A percentile compares a stretch with the other conserved stretches of the same genome.
phyloP scores from a whole-genome alignment of 1,140 invertebrate genomes.

The Magallana gigas region DNA sequence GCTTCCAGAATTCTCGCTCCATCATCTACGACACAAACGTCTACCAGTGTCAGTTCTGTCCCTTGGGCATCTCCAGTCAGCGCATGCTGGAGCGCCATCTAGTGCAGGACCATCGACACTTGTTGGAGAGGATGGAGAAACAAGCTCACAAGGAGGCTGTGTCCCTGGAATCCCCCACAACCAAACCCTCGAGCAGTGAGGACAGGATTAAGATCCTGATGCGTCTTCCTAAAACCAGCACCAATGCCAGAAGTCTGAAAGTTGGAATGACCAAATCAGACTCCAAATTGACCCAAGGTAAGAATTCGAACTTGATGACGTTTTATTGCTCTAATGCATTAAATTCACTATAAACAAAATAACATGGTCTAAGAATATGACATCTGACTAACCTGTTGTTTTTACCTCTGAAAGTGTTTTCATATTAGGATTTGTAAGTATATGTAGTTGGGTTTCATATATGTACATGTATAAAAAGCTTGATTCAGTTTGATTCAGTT shows the following conservation, averaged over 20 bases:
- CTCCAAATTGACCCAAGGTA: constrained; percentile 14
- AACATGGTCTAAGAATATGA: neutral
- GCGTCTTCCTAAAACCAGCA: neutral
- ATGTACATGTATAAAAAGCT: neutral
- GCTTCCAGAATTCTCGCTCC: constrained; percentile 6
- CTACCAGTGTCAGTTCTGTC: constrained; percentile 65
- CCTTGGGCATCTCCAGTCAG: constrained; percentile 58
- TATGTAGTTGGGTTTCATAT: neutral
- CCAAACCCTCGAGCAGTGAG: constrained; percentile 6
- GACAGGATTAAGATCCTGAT: constrained; percentile 16
- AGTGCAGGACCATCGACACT: constrained; percentile 57
- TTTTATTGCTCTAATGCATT: neutral
- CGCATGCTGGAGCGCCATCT: constrained; percentile 59
- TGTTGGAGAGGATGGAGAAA: constrained; percentile 44
- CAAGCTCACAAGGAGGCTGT: neutral
- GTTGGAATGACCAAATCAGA: neutral
- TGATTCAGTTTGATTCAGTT: neutral
- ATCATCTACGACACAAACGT: constrained; percentile 50
- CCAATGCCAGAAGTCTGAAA: constrained; percentile 6
- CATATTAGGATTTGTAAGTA: constrained; percentile 36
- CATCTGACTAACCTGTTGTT: neutral
- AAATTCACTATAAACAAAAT: neutral
- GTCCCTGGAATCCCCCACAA: neutral
- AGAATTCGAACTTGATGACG: neutral
- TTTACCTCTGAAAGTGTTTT: constrained; percentile 19